Conservation (phyloP, 2,888 invertebrate species). For the Dromius quadrimaculatus region DNA sequence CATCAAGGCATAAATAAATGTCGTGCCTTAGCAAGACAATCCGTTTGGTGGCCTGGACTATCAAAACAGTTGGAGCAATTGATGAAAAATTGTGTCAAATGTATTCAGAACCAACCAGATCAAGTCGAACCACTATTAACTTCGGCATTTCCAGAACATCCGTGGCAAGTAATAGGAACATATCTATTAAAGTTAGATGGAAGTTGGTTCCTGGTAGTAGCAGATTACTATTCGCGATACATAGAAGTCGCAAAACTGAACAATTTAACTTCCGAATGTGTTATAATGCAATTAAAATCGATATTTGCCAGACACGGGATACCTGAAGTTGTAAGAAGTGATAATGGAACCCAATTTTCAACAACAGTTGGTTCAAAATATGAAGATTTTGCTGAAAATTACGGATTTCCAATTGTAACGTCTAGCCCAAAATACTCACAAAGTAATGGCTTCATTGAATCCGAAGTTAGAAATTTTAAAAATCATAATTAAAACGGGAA, state of each 20-base stretch:
- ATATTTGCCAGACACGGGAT: slow-evolving; percentile 56
- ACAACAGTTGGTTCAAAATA: slow-evolving; percentile 48
- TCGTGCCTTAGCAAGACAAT: slow-evolving; percentile 51
- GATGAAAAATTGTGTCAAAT: slow-evolving; percentile 48
- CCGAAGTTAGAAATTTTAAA: slow-evolving; percentile 56
- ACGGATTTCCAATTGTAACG: slow-evolving; percentile 54
- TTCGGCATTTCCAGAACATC: slow-evolving; percentile 53
- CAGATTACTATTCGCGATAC: slow-evolving; percentile 55
- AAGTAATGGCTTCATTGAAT: slow-evolving; percentile 56
- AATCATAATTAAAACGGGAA: slow-evolving; percentile 55
- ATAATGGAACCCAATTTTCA: slow-evolving; percentile 56
- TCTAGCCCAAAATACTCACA: slow-evolving; percentile 56
- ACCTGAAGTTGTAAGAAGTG: slow-evolving; percentile 54
- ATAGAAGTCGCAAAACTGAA: slow-evolving; percentile 52
- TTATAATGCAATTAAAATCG: slow-evolving; percentile 49
- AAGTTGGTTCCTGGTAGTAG: slow-evolving; percentile 52
- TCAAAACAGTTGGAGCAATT: slow-evolving; percentile 47
- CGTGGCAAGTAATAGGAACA: slow-evolving; percentile 55
- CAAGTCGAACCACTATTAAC: slow-evolving; percentile 54
- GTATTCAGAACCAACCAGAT: slow-evolving; percentile 49
- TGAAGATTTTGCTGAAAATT: slow-evolving; percentile 53
- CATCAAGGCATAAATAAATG: slow-evolving; percentile 56
- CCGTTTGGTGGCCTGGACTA: slow-evolving; percentile 56
- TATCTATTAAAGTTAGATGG: slow-evolving; percentile 54
- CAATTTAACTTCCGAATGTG: slow-evolving; percentile 23